These are phyloP conservation scores for Octodonta nipae DNA, from an alignment of 2,888 invertebrate species.

Conservation along the genomic window DNA sequence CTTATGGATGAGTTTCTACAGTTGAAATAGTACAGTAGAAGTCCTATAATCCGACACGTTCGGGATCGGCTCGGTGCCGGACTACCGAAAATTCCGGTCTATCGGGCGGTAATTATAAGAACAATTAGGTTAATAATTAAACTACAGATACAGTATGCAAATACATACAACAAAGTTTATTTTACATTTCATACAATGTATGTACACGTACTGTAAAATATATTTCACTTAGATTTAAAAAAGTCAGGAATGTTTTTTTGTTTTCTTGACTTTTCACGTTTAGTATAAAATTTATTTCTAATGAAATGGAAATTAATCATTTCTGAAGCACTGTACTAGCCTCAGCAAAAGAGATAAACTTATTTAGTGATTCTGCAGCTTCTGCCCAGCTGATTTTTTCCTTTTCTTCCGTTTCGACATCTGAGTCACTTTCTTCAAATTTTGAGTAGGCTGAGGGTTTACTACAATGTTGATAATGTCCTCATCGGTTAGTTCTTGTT, in stretches of 20 bases:
- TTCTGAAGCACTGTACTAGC: slow-evolving; percentile 1
- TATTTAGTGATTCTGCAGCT: too few species aligned
- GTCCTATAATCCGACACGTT: neutral
- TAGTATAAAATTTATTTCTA: neutral
- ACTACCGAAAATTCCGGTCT: too few species aligned
- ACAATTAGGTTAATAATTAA: too few species aligned
- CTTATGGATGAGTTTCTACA: too few species aligned
- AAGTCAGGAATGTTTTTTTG: neutral
- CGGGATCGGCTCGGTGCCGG: too few species aligned
- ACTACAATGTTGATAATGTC: neutral
- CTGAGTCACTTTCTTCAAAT: neutral
- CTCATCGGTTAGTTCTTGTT: slow-evolving; percentile 1
- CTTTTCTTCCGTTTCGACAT: neutral
- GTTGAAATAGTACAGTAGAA: neutral
- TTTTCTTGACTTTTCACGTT: too few species aligned
- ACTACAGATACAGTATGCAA: too few species aligned
- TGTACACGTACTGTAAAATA: too few species aligned
- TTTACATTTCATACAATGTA: too few species aligned
- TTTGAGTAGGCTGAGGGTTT: too few species aligned
- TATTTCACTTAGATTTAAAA: too few species aligned
- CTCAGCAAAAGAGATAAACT: neutral
- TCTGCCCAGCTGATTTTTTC: neutral
- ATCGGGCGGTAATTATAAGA: neutral
- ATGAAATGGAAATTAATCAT: neutral
- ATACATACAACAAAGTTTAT: too few species aligned